Evolutionary conservation across 2,797 vertebrate species (phyloP).

Genomic region (Mycteria americana): DNA sequence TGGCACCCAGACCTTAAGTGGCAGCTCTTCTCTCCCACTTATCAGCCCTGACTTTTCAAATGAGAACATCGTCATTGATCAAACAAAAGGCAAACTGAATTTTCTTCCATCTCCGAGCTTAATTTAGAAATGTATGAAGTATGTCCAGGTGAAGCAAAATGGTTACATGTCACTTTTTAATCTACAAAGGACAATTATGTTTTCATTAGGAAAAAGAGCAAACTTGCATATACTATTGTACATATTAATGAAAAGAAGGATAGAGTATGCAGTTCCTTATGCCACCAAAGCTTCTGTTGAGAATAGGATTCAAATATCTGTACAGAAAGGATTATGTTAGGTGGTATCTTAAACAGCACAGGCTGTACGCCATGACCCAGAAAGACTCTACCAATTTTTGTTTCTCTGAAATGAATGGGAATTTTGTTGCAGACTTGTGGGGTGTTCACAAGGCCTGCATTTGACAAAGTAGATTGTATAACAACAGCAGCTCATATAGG

Average conservation of each 20-base stretch:
- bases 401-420: neutral
- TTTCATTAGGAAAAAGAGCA: neutral
- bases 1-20: neutral
- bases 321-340: neutral
- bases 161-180: neutral
- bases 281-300: neutral
- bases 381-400: neutral
- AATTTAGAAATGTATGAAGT: neutral
- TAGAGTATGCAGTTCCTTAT: neutral
- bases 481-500: neutral
- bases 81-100: neutral
- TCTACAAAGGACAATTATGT: neutral
- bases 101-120: neutral
- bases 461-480: neutral
- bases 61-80: neutral
- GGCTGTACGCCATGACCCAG: neutral
- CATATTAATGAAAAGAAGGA: neutral
- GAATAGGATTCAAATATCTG: neutral
- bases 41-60: neutral
- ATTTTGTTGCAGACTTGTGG: neutral
- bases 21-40: neutral
- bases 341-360: neutral
- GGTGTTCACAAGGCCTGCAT: neutral
- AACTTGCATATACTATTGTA: neutral
- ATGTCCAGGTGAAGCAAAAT: neutral